These are phyloP conservation scores for Adelosebastes latens DNA, from an alignment of 2,797 vertebrate species.

Conservation along the genomic window DNA sequence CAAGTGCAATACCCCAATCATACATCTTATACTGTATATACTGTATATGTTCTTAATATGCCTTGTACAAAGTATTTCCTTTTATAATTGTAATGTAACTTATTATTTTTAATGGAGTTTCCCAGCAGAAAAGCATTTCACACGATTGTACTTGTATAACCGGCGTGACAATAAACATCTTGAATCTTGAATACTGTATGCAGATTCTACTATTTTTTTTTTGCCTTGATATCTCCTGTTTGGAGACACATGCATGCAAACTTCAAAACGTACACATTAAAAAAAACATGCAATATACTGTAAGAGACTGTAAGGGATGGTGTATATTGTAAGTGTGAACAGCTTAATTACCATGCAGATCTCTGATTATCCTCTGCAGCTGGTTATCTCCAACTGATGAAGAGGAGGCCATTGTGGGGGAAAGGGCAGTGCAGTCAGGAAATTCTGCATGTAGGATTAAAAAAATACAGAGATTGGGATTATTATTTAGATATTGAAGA, in stretches of 20 bases:
- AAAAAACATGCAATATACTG: not conserved
- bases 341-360: conserved; percentile 88
- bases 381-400: conserved; percentile 88
- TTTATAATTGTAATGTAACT: too few species aligned
- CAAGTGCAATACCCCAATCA: too few species aligned
- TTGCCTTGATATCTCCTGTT: not conserved
- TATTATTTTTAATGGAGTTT: too few species aligned
- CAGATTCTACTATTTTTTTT: not conserved
- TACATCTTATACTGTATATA: too few species aligned
- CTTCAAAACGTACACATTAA: not conserved
- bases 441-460: conserved; percentile 16
- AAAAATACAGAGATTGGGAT: not conserved
- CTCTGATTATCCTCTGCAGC: conserved; percentile 93
- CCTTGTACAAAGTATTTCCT: too few species aligned
- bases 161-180: too few species aligned
- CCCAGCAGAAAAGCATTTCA: too few species aligned
- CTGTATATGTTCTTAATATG: too few species aligned
- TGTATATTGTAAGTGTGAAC: not conserved
- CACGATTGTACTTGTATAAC: too few species aligned
- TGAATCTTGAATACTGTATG: not conserved
- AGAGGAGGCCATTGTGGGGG: conserved; percentile 83
- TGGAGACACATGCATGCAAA: not conserved
- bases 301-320: not conserved
- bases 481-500: not conserved
- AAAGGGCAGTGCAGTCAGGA: conserved; percentile 6